These are phyloP conservation scores for Lithodes maja DNA, from an alignment of 2,888 invertebrate genomes.

Conservation along the genomic window DNA sequence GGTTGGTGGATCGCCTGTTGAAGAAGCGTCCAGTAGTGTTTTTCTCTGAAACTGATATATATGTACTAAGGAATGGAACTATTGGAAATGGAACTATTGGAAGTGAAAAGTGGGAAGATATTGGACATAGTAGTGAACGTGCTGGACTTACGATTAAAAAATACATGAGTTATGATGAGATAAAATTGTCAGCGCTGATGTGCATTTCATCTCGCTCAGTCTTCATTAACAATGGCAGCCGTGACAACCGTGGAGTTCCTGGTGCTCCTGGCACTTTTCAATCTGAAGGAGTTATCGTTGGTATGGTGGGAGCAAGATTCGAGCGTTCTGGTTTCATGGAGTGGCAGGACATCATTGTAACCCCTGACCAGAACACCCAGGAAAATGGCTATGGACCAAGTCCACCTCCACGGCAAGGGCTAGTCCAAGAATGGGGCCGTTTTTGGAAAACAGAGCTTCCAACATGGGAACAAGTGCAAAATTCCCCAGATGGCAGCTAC, in stretches of 20 bases:
- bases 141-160: constrained; percentile 77
- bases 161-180: constrained; percentile 81
- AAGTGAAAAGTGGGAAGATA: constrained; percentile 78
- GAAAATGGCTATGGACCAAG: constrained; percentile 76
- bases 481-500: constrained; percentile 11
- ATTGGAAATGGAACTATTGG: constrained; percentile 72
- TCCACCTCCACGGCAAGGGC: constrained; percentile 24
- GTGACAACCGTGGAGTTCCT: constrained; percentile 77
- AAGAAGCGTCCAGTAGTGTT: constrained; percentile 61
- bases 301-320: constrained; percentile 78
- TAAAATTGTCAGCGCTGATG: constrained; percentile 80
- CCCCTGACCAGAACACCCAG: constrained; percentile 77
- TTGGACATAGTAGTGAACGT: constrained; percentile 79
- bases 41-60: constrained; percentile 60
- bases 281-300: constrained; percentile 77
- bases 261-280: constrained; percentile 75
- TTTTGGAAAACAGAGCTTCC: constrained; percentile 47
- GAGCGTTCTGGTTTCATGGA: constrained; percentile 79
- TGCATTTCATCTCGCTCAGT: constrained; percentile 79
- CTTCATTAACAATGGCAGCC: constrained; percentile 80
- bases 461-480: constrained; percentile 41
- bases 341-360: constrained; percentile 80
- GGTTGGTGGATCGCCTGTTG: constrained; percentile 56
- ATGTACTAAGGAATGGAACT: constrained; percentile 67
- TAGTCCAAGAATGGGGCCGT: constrained; percentile 49